Percentiles rank a stretch among this genome's conserved stretches.
These are phyloP conservation scores for Ernsta delagoae DNA, from an alignment of 2,888 invertebrate species.

Conservation along the genomic window DNA sequence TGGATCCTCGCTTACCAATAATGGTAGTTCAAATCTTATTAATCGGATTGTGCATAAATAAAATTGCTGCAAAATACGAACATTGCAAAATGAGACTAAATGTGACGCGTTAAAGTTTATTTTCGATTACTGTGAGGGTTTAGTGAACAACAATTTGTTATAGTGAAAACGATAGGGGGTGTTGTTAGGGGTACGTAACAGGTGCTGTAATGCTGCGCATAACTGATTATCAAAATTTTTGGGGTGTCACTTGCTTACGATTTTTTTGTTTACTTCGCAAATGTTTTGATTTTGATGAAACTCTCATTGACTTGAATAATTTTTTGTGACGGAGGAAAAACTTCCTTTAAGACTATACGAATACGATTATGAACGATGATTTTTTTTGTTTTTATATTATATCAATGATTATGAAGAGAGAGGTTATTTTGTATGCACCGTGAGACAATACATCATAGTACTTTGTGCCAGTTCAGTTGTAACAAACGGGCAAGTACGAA, in stretches of 20 bases:
- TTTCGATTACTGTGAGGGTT: background rate
- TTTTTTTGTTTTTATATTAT: too few relatives aligned
- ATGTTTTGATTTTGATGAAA: slow-evolving; percentile 12
- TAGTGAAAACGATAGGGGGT: slow-evolving; percentile 16
- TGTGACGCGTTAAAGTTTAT: background rate
- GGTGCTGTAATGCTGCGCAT: slow-evolving; percentile 32
- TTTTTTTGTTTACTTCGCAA: slow-evolving; percentile 1
- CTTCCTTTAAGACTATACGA: too few relatives aligned
- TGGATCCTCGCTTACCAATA: slow-evolving; percentile 45
- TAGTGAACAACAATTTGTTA: slow-evolving; percentile 16
- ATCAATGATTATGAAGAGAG: too few relatives aligned
- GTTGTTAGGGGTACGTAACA: slow-evolving; percentile 30
- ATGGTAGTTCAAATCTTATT: slow-evolving; percentile 60
- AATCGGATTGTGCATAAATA: slow-evolving; percentile 51
- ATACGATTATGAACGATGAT: too few relatives aligned
- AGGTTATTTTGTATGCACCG: too few relatives aligned
- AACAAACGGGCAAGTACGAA: too few relatives aligned
- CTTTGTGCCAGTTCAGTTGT: too few relatives aligned
- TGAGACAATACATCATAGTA: too few relatives aligned
- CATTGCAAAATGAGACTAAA: slow-evolving; percentile 1
- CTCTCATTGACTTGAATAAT: background rate
- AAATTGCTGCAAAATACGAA: slow-evolving; percentile 31
- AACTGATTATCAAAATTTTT: slow-evolving; percentile 26
- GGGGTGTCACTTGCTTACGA: slow-evolving; percentile 18
- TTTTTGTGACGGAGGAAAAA: too few relatives aligned